A percentile compares a stretch with the other conserved stretches of the same genome.
Conservation (phyloP, 2,888 invertebrate species). For the Myopa testacea region DNA sequence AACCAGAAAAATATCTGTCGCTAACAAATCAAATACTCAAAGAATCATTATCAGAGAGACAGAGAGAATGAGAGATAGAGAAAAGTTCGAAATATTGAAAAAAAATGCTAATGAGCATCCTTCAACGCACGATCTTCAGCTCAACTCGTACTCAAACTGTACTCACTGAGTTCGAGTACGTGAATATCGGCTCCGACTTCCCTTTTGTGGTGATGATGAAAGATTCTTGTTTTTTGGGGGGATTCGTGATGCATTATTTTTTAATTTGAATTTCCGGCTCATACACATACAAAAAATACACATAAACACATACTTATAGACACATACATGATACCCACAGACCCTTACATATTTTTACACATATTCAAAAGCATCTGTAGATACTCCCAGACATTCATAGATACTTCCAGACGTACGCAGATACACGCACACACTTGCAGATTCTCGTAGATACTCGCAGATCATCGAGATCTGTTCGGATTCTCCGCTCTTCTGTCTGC, state of each 20-base stretch:
- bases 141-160: not conserved
- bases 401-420: conserved; percentile 17
- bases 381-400: conserved; percentile 21
- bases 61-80: not conserved
- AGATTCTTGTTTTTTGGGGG: not conserved
- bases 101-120: not conserved
- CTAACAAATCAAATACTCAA: no score
- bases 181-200: conserved; percentile 12
- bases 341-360: not conserved
- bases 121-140: conserved; percentile 11
- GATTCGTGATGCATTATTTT: conserved; percentile 36
- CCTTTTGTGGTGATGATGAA: conserved; percentile 2
- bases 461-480: not conserved
- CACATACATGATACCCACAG: no score
- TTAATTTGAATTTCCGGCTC: conserved; percentile 65
- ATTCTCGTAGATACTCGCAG: conserved; percentile 17
- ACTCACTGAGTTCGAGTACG: not conserved
- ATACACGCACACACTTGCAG: not conserved
- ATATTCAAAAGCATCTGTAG: not conserved
- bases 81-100: not conserved
- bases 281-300: conserved; percentile 14
- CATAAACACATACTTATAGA: no score
- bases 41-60: no score
- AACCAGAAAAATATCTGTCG: no score
- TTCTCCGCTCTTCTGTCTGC: not conserved